A percentile compares a stretch with the other conserved stretches of the same genome.
These are phyloP conservation scores for Brenthis daphne DNA, from an alignment of 2,888 invertebrate genomes.

Conservation along the genomic window DNA sequence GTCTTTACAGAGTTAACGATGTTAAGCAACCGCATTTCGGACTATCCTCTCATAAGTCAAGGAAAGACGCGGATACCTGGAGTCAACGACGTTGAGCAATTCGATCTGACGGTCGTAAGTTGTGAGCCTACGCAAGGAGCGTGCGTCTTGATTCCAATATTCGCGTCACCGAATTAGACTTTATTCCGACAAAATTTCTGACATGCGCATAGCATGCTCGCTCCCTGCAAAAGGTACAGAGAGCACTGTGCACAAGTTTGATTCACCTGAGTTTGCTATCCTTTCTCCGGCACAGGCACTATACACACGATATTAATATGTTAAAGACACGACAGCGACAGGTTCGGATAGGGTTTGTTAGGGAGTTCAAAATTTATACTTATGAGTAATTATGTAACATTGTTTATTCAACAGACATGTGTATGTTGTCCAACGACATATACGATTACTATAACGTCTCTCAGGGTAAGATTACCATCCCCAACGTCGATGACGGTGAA, in stretches of 20 bases:
- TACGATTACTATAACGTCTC: constrained; percentile 96
- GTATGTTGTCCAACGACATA: constrained; percentile 93
- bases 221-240: constrained; percentile 73
- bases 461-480: constrained; percentile 98
- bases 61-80: constrained; percentile 97
- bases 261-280: constrained; percentile 52
- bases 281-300: constrained; percentile 73
- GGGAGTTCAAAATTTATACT: constrained; percentile 40
- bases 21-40: constrained; percentile 91
- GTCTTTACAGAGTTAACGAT: constrained; percentile 89
- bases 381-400: constrained; percentile 47
- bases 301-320: constrained; percentile 57
- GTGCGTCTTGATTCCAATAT: constrained; percentile 71
- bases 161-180: constrained; percentile 51
- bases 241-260: constrained; percentile 71
- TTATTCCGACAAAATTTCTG: constrained; percentile 61
- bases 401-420: constrained; percentile 85
- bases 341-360: constrained; percentile 39
- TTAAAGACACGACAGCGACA: constrained; percentile 55
- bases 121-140: constrained; percentile 71
- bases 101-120: constrained; percentile 94
- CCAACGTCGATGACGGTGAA: constrained; percentile 97
- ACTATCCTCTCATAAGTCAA: constrained; percentile 96
- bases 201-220: constrained; percentile 70
- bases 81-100: constrained; percentile 96